phyloP scores from a whole-genome alignment of 2,797 vertebrate species.

The Coregonus ussuriensis region DNA sequence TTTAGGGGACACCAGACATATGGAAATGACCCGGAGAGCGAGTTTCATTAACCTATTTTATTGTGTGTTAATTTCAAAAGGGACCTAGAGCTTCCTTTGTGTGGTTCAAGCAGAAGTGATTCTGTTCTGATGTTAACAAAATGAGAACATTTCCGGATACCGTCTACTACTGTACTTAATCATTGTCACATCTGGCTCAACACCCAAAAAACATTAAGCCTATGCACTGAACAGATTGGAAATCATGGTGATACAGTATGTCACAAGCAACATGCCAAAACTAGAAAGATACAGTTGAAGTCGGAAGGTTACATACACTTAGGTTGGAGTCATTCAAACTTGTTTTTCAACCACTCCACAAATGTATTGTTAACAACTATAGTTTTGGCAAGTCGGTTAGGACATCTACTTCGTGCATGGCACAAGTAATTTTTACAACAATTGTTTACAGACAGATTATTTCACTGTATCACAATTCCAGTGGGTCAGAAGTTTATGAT shows the following conservation, averaged over 20 bases:
- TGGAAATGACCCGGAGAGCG: neutral
- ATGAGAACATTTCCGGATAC: neutral
- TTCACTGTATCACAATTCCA: too few relatives aligned
- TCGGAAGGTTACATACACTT: too few relatives aligned
- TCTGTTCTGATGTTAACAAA: neutral
- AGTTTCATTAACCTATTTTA: neutral
- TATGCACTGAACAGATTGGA: neutral
- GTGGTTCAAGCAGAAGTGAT: neutral
- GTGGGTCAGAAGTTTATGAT: too few relatives aligned
- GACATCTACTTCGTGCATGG: too few relatives aligned
- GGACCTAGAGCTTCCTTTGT: neutral
- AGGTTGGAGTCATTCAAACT: too few relatives aligned
- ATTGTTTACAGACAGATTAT: too few relatives aligned
- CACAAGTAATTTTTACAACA: too few relatives aligned
- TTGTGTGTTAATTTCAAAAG: neutral
- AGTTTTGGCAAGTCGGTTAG: too few relatives aligned
- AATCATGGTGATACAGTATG: neutral
- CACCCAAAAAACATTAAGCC: neutral
- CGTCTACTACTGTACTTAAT: neutral
- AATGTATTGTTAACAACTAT: too few relatives aligned
- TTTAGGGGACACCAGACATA: neutral
- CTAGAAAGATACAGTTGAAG: constrained; percentile 32
- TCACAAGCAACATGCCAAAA: constrained; percentile 2
- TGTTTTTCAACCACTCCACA: too few relatives aligned
- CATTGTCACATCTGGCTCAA: neutral